phyloP scores from a whole-genome alignment of 2,797 vertebrate species.

The Ctenopoma multispine region DNA sequence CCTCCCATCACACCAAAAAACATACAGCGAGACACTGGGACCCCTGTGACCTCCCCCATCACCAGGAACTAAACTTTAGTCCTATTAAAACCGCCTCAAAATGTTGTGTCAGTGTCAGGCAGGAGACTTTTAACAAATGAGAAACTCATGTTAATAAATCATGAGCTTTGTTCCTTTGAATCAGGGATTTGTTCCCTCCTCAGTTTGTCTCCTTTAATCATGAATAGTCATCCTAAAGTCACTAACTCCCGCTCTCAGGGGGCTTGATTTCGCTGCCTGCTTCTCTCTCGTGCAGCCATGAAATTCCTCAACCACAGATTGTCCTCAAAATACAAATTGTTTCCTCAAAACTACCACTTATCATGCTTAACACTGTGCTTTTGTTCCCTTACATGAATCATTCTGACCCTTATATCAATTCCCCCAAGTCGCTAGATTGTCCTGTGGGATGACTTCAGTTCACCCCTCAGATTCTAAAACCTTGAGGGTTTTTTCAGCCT shows the following conservation, averaged over 20 bases:
- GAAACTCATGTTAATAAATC: background rate
- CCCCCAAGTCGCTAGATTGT: background rate
- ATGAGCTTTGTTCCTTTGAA: background rate
- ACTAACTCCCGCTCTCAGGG: background rate
- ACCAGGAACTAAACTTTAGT: background rate
- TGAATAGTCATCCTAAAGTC: background rate
- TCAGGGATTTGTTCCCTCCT: no score
- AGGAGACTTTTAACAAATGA: background rate
- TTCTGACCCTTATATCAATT: background rate
- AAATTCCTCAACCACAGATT: background rate
- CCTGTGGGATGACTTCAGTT: background rate
- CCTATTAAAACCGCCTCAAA: background rate
- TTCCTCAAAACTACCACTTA: background rate
- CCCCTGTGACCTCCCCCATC: background rate
- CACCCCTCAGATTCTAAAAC: background rate
- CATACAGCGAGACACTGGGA: background rate
- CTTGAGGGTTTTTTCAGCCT: background rate
- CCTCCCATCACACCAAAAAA: background rate
- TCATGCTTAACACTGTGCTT: background rate
- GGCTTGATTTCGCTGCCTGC: background rate
- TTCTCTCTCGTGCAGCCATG: background rate
- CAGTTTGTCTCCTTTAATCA: background rate
- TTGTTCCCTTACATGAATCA: background rate
- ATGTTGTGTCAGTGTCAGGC: conserved; percentile 3
- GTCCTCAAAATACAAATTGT: background rate